These are phyloP conservation scores for Hycleus phaleratus DNA, from an alignment of 1,140 invertebrate genomes.

Conservation along the genomic window DNA sequence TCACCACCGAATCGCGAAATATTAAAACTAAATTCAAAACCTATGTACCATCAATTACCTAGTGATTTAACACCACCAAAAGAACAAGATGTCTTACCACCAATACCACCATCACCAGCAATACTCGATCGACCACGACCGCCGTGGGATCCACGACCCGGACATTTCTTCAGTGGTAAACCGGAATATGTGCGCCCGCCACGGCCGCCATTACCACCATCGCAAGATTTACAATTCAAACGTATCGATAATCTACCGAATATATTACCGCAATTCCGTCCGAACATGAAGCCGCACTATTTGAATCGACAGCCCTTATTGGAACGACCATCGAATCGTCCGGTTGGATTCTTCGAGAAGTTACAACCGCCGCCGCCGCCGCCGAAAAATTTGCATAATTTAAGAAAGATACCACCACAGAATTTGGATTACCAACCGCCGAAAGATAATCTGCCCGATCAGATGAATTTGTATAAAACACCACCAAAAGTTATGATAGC, in stretches of 20 bases:
- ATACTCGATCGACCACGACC: conserved; percentile 29
- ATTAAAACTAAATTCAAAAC: conserved; percentile 36
- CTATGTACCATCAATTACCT: conserved; percentile 40
- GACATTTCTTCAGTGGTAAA: conserved; percentile 37
- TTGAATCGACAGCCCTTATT: conserved; percentile 36
- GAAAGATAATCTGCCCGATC: conserved; percentile 25
- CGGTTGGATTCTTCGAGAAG: conserved; percentile 39
- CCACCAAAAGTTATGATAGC: conserved; percentile 32
- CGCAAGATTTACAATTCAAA: conserved; percentile 36
- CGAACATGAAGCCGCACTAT: conserved; percentile 43
- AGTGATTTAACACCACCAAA: conserved; percentile 38
- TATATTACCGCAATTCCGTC: conserved; percentile 62
- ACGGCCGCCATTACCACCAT: conserved; percentile 27
- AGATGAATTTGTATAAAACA: conserved; percentile 32
- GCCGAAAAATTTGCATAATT: conserved; percentile 21
- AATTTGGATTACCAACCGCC: conserved; percentile 19
- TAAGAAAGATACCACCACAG: conserved; percentile 30
- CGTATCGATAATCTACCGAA: conserved; percentile 51
- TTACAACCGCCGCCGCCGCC: conserved; percentile 46
- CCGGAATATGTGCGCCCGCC: conserved; percentile 37
- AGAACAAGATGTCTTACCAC: conserved; percentile 22
- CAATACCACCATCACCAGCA: conserved; percentile 2
- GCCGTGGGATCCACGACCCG: conserved; percentile 39
- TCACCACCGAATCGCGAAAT: conserved; percentile 29
- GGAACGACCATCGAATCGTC: conserved; percentile 38